These are phyloP conservation scores for Pseudomugil gertrudae DNA, from an alignment of 2,797 vertebrate species.

Conservation along the genomic window DNA sequence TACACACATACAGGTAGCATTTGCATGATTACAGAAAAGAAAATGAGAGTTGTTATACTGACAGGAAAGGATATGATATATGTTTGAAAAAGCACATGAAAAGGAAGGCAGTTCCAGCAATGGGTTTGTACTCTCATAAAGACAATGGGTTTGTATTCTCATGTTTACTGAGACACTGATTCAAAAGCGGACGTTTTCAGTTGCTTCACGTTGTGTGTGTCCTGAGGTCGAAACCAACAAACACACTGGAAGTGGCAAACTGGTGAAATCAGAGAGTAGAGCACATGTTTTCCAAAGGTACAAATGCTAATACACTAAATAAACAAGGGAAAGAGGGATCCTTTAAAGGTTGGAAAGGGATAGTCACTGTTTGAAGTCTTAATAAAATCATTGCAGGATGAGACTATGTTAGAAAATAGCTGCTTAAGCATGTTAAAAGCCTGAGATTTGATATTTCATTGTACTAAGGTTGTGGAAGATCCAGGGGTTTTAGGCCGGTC, in stretches of 20 bases:
- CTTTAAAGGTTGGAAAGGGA: slow-evolving; percentile 19
- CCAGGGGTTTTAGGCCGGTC: too few species aligned
- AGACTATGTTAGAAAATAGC: background rate
- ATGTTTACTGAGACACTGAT: slow-evolving; percentile 33
- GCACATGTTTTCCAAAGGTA: slow-evolving; percentile 31
- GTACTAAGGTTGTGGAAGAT: too few species aligned
- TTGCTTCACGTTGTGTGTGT: background rate
- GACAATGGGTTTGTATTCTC: background rate
- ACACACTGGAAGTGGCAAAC: slow-evolving; percentile 43
- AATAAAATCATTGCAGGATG: background rate
- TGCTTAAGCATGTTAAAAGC: background rate
- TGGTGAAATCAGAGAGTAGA: slow-evolving; percentile 42
- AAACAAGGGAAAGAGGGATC: slow-evolving; percentile 26
- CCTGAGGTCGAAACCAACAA: slow-evolving; percentile 24
- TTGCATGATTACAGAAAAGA: slow-evolving; percentile 21
- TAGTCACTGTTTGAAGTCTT: slow-evolving; percentile 2
- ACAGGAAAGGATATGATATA: too few species aligned
- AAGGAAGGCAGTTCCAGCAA: background rate
- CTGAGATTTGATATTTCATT: too few species aligned
- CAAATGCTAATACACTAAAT: slow-evolving; percentile 4
- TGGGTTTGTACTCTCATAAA: background rate
- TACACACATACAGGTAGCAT: slow-evolving; percentile 45
- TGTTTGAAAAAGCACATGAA: slow-evolving; percentile 22
- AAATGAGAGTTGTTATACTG: slow-evolving; percentile 22
- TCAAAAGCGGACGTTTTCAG: background rate